Base-by-base conservation (phyloP, 2,888 invertebrate species). In the Agrotis ipsilon region DNA sequence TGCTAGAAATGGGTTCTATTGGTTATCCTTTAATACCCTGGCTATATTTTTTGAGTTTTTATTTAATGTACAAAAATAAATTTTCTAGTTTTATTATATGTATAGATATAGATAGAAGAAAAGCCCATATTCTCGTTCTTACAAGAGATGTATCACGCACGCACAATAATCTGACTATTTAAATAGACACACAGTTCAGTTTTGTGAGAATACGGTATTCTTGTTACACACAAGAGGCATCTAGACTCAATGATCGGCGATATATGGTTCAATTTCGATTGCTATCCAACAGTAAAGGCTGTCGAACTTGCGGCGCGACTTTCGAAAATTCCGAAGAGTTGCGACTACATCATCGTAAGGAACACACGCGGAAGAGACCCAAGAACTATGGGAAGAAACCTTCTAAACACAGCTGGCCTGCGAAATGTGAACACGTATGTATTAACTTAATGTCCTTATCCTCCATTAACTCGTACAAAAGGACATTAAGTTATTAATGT, bases 371-470 rank as follows among this genome's bases (percentile, higher is more conserved):
- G 24, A 85, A 89, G 48, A 86, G 94, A 0, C 94, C 95, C 76
- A 91, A 89, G 83, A 93, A 94, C 91, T 95, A 94, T 87, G 94
- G 94, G 61, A 94, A 93, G 90, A 90, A 91, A 69, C 90, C 90
- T 6, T 64, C 81, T 21, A 82, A 77, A 39, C 81, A 79, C 60
- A 67, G 81, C 61, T 95, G 92, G 91, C 95, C 96, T 0, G 83
- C 90, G 45, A 85, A 82, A 59, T 96, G 95, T 72, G 89, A 90
- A 75, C 94, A 94, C 66, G 95, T 95, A 39, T 73, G 92, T 90
- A 21, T 18, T 2, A n/a, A 4, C 16, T n/a, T n/a, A n/a, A n/a
- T n/a, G n/a, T n/a, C n/a, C n/a, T n/a, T n/a, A n/a, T n/a, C n/a
- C n/a, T n/a, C n/a, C n/a, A n/a, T n/a, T n/a, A n/a, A n/a, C n/a